Percentiles rank a stretch among this genome's conserved stretches.
phyloP scores from a whole-genome alignment of 1,140 invertebrate genomes.

The Heterodera schachtii region DNA sequence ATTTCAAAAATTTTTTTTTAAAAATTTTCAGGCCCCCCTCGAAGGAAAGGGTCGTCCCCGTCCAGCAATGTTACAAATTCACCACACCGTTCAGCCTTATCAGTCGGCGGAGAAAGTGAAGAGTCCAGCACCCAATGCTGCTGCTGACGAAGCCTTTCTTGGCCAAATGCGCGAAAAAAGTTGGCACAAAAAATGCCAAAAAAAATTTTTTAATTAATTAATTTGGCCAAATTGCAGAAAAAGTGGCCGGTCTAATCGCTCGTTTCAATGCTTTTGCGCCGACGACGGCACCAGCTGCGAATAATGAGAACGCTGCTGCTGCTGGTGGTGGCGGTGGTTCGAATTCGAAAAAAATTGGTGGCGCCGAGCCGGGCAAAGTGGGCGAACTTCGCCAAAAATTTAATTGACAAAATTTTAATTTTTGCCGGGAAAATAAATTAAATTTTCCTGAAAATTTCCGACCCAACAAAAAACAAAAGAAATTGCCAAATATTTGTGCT shows the following conservation, averaged over 20 bases:
- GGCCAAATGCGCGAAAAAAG: constrained; percentile 6
- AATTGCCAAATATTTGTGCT: too few species aligned
- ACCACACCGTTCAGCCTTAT: neutral
- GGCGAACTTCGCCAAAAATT: constrained; percentile 5
- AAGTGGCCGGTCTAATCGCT: constrained; percentile 6
- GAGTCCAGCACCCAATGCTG: neutral
- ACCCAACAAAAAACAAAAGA: too few species aligned
- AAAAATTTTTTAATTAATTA: neutral
- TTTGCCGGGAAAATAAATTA: neutral
- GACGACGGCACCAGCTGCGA: neutral
- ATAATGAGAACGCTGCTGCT: neutral
- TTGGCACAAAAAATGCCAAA: neutral
- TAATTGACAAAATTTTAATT: neutral
- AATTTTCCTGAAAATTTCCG: neutral
- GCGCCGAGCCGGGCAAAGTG: neutral
- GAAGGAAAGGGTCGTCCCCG: neutral
- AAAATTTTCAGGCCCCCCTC: neutral
- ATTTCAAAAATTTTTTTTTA: neutral
- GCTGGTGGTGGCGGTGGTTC: neutral
- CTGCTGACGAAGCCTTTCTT: neutral
- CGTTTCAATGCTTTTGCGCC: neutral
- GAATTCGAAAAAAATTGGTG: neutral
- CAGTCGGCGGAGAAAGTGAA: neutral
- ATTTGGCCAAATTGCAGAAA: neutral
- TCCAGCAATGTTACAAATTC: neutral